Evolutionary conservation across 37 sponge, comb jelly and placozoan species (phyloP).

Genomic region (Chondrosia reniformis): DNA sequence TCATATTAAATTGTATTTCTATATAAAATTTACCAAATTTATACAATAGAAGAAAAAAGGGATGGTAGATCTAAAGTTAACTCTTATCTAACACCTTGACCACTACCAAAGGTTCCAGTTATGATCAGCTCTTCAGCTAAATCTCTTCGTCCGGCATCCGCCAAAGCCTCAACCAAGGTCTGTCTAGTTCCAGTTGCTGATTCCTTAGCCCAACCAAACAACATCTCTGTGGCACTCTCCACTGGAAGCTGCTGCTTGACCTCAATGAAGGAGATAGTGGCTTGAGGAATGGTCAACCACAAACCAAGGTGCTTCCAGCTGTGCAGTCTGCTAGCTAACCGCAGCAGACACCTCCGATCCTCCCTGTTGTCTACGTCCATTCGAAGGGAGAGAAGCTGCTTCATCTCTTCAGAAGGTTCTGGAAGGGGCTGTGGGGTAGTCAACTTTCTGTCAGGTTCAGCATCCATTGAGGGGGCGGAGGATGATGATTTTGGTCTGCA

Average conservation of each 20-base stretch:
- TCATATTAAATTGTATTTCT: too few species aligned
- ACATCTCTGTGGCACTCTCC: not conserved
- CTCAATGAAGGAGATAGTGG: not conserved
- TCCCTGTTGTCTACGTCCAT: not conserved
- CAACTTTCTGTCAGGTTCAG: too few species aligned
- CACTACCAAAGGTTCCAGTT: constrained; percentile 5
- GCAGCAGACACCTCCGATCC: not conserved
- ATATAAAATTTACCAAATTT: too few species aligned
- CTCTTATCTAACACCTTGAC: too few species aligned
- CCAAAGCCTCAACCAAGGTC: not conserved
- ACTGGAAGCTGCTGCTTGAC: not conserved
- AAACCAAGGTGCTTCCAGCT: not conserved
- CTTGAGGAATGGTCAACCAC: not conserved
- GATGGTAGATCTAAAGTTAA: too few species aligned
- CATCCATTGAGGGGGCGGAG: too few species aligned
- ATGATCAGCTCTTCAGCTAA: not conserved
- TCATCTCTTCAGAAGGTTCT: not conserved
- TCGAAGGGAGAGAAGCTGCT: not conserved
- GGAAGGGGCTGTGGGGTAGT: not conserved
- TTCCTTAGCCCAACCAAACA: not conserved
- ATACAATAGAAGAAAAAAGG: too few species aligned
- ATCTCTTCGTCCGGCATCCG: not conserved
- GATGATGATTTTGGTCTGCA: too few species aligned
- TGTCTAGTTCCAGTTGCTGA: not conserved
- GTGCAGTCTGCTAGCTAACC: not conserved